Evolutionary conservation across 2,888 invertebrate genomes (phyloP).

Genomic region (Cantharis lateralis): DNA sequence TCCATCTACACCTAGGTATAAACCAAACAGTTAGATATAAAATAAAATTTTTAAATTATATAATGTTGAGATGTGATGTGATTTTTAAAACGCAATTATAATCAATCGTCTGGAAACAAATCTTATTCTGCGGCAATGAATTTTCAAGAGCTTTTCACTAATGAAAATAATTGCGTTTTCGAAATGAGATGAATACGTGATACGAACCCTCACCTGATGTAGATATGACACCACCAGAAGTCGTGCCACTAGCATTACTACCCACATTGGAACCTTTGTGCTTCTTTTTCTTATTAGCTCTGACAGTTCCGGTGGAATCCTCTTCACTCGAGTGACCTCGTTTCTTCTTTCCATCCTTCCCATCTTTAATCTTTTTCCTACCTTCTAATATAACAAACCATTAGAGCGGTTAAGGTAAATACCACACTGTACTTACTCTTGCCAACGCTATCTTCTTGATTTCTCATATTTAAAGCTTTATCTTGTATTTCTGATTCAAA

Average conservation of each 20-base stretch:
- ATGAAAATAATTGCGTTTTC: neutral
- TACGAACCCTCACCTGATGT: conserved; percentile 56
- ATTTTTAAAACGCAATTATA: neutral
- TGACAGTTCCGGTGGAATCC: conserved; percentile 54
- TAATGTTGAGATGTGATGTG: neutral
- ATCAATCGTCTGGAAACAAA: neutral
- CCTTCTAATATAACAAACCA: conserved; percentile 60
- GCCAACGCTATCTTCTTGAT: conserved; percentile 66
- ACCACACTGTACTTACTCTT: conserved; percentile 59
- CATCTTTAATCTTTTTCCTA: conserved; percentile 70
- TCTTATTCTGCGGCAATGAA: neutral
- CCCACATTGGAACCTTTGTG: conserved; percentile 57
- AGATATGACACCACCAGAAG: conserved; percentile 50
- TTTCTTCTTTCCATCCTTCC: conserved; percentile 65
- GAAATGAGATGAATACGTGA: conserved; percentile 39
- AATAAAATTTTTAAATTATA: neutral
- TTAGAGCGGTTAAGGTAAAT: neutral
- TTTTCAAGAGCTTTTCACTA: neutral
- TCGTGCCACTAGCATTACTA: conserved; percentile 40
- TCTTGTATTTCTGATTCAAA: conserved; percentile 98
- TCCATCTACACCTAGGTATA: conserved; percentile 50
- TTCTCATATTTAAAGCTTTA: conserved; percentile 80
- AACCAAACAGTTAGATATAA: conserved; percentile 4
- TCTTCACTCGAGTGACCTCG: conserved; percentile 58
- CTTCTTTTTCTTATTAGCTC: conserved; percentile 61